Evolutionary conservation across 2,888 invertebrate species (phyloP), one percentile per base, ranked within the genome.

Genomic region (Penaeus monodon): DNA sequence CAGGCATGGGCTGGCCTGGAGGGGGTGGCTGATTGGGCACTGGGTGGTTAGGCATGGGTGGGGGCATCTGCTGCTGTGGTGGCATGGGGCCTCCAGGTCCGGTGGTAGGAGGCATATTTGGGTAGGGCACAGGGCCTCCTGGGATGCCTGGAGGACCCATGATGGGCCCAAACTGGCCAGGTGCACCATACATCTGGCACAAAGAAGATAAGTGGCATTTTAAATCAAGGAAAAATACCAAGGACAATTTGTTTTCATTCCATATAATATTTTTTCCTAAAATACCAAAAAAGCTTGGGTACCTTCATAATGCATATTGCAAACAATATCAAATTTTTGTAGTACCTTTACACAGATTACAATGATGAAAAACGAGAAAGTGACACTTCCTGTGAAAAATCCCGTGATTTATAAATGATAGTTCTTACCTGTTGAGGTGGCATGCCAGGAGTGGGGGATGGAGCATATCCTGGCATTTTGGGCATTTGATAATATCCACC

Each of bases 391-490:
- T 44, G 44, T 44, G 44, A 57, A 57, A 57, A 57, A 17, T 17
- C 12, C 14, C 14, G 1, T 57, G 14, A 49, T 57, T 44, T 17
- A 57, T 57, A 1, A 20, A 57, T 20, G 3, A 17, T 14, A 14
- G 57, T 57, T 2, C 65, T 44, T 44, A 86, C 79, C 70, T 83
- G 85, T n/a, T 81, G 88, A 57, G 88, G 81, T 12, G 85, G 88
- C 78, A 85, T 77, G 64, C 77, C 77, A 24, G 86, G 85, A n/a
- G 86, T 80, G 29, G 81, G 77, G 24, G 85, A 83, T 27, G 66
- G 85, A 10, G 85, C 70, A 82, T 88, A 85, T n/a, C 76, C 83
- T 27, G 85, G 78, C 79, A 89, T 84, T 66, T 86, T 57, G 14
- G 57, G 57, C 57, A 57, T 57, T 17, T 57, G 57, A 57, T 57